Percentiles rank a stretch among this genome's conserved stretches.
Evolutionary conservation across 2,888 invertebrate species (phyloP).

Genomic region (Octodonta nipae): DNA sequence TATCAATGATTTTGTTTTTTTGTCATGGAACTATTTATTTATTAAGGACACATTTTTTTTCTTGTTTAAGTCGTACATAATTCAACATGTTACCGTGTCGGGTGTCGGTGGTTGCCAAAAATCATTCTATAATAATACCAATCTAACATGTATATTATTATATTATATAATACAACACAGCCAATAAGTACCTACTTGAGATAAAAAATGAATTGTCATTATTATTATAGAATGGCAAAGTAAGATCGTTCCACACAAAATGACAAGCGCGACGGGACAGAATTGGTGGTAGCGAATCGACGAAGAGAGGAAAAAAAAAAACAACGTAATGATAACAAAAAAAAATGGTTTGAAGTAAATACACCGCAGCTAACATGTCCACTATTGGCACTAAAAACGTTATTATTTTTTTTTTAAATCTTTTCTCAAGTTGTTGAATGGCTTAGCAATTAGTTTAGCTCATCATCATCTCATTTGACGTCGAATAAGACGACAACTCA

Average conservation of each 20-base stretch:
- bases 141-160: constrained; percentile 11
- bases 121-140: constrained; percentile 6
- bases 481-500: too few species aligned
- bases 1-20: constrained; percentile 3
- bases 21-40: constrained; percentile 12
- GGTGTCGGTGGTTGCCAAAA: constrained; percentile 2
- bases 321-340: constrained; percentile 2
- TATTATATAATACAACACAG: constrained; percentile 20
- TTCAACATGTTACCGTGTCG: not conserved
- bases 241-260: constrained; percentile 9
- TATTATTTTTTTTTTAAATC: too few species aligned
- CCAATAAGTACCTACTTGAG: constrained; percentile 25
- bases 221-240: not conserved
- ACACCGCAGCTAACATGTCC: constrained; percentile 21
- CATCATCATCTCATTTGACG: too few species aligned
- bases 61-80: not conserved
- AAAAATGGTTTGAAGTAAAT: constrained; percentile 12
- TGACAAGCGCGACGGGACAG: constrained; percentile 7
- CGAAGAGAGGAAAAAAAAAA: constrained; percentile 7
- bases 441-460: too few species aligned
- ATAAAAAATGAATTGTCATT: constrained; percentile 10
- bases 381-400: constrained; percentile 34
- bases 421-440: too few species aligned
- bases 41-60: not conserved
- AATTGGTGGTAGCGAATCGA: not conserved